Percentiles rank a stretch among this genome's conserved stretches.
Evolutionary conservation across 2,797 vertebrate genomes (phyloP).

Genomic region (Balearica regulorum): DNA sequence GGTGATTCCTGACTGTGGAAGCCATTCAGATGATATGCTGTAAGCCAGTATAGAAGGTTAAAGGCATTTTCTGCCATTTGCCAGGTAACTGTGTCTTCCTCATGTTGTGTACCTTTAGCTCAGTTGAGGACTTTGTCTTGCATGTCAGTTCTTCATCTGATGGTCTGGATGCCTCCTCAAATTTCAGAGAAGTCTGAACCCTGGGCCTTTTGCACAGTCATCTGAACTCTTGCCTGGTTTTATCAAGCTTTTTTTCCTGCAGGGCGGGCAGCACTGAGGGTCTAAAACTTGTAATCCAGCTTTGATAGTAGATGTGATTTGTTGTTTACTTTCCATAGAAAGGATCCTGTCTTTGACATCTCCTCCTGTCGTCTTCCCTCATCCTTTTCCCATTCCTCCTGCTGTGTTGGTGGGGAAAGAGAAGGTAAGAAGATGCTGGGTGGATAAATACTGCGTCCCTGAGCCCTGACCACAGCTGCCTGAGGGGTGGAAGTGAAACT

Average conservation of each 20-base stretch:
- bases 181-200: background rate
- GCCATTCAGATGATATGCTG: background rate
- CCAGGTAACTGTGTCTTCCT: background rate
- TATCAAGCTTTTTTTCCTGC: background rate
- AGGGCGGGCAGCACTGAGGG: background rate
- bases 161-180: background rate
- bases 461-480: background rate
- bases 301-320: background rate
- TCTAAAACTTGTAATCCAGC: background rate
- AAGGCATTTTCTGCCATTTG: background rate
- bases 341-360: background rate
- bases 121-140: background rate
- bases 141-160: background rate
- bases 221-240: background rate
- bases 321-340: background rate
- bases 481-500: background rate
- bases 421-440: background rate
- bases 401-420: background rate
- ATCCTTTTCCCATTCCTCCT: background rate
- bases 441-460: background rate
- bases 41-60: background rate
- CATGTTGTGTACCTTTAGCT: background rate
- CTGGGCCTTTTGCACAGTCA: background rate
- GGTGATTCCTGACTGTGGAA: background rate
- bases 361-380: background rate